A percentile compares a stretch with the other conserved stretches of the same genome.
phyloP scores from a whole-genome alignment of 2,888 invertebrate genomes.

The Creontiades dilutus region DNA sequence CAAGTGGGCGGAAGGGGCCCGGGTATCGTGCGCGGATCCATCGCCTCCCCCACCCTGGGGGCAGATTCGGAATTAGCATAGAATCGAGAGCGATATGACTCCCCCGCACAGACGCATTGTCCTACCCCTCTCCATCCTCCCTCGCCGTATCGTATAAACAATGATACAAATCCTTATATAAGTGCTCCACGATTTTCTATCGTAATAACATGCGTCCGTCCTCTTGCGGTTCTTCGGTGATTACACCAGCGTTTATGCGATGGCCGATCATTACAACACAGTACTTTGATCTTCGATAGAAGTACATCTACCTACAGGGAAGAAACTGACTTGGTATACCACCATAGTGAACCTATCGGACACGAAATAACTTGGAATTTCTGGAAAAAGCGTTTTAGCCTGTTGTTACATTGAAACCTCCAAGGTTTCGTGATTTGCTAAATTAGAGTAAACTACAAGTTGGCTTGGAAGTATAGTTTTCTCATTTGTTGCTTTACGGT shows the following conservation, averaged over 20 bases:
- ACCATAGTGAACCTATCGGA: background rate
- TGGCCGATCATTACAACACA: background rate
- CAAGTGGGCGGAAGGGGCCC: conserved; percentile 52
- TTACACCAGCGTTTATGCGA: conserved; percentile 22
- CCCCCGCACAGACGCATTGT: conserved; percentile 52
- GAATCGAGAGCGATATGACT: conserved; percentile 66
- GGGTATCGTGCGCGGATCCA: conserved; percentile 63
- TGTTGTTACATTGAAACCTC: no score
- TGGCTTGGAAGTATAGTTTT: no score
- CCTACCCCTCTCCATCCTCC: conserved; percentile 8
- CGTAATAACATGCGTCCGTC: conserved; percentile 52
- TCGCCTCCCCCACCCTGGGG: conserved; percentile 57
- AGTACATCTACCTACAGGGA: background rate
- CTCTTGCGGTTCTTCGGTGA: background rate
- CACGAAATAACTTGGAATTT: background rate
- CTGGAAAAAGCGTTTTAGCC: background rate
- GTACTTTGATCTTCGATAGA: conserved; percentile 14
- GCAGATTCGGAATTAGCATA: conserved; percentile 53
- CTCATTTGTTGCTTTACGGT: no score
- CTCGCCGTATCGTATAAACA: conserved; percentile 21
- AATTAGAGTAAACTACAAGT: no score
- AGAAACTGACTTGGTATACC: background rate
- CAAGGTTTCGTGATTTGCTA: no score
- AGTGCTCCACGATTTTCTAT: conserved; percentile 54
- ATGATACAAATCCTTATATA: conserved; percentile 65